phyloP scores from a whole-genome alignment of 2,113 vertebrate genomes.

The Calyptomena viridis region DNA sequence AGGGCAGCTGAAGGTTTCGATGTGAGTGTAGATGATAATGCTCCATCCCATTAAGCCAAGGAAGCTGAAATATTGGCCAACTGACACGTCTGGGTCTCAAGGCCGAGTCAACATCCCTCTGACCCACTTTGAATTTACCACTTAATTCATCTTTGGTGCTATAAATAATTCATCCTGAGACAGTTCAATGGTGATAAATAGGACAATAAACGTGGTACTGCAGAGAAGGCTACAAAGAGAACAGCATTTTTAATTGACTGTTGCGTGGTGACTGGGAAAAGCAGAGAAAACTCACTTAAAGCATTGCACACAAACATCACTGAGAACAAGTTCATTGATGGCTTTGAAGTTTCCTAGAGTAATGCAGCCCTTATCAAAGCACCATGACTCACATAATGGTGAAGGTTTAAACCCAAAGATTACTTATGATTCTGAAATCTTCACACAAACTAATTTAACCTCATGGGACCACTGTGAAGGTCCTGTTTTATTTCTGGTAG shows the following conservation, averaged over 20 bases:
- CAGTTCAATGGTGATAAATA: conserved; percentile 45
- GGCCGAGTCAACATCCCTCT: neutral
- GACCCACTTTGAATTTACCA: conserved; percentile 51
- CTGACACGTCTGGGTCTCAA: neutral
- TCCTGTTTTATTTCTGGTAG: neutral
- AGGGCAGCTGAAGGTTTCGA: neutral
- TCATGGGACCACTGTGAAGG: neutral
- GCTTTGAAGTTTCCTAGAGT: conserved; percentile 30
- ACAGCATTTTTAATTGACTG: neutral
- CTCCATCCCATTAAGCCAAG: neutral
- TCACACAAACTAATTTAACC: neutral
- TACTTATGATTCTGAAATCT: neutral
- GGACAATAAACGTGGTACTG: conserved; percentile 37
- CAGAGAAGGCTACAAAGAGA: conserved; percentile 15
- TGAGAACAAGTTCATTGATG: neutral
- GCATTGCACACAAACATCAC: neutral
- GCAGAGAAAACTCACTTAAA: neutral
- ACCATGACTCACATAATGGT: accelerated
- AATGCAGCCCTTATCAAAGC: neutral
- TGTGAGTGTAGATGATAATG: accelerated
- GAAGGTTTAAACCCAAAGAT: neutral
- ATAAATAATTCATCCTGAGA: conserved; percentile 53
- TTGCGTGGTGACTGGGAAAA: neutral
- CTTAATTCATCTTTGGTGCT: conserved; percentile 22
- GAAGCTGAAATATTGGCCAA: neutral